Evolutionary conservation across 2,888 invertebrate species (phyloP).

Genomic region (Andrena trimmerana): DNA sequence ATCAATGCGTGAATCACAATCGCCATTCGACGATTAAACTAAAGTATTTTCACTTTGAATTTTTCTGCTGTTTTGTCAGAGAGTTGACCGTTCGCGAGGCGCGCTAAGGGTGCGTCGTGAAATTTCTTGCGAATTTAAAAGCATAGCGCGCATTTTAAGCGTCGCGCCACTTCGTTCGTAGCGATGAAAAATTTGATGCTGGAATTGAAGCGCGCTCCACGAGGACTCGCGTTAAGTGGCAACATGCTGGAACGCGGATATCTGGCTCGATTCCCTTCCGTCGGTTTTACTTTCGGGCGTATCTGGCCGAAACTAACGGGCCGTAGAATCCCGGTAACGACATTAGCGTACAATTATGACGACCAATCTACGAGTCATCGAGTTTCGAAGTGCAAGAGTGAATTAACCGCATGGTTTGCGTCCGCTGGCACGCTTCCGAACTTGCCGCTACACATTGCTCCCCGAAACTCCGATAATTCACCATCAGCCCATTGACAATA

Average conservation of each 20-base stretch:
- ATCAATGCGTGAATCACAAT: too few species aligned
- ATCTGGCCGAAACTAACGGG: constrained; percentile 43
- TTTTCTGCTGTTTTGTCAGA: too few species aligned
- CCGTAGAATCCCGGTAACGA: constrained; percentile 63
- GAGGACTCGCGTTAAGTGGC: background rate
- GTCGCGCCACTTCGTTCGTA: background rate
- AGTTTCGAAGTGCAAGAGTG: constrained; percentile 72
- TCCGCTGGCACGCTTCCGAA: constrained; percentile 61
- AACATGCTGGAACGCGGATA: background rate
- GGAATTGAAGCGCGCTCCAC: background rate
- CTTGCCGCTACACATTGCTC: constrained; percentile 48
- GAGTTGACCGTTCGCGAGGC: too few species aligned
- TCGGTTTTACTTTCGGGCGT: constrained; percentile 37
- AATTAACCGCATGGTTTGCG: constrained; percentile 70
- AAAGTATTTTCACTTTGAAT: background rate
- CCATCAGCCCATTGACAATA: constrained; percentile 58
- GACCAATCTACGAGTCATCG: constrained; percentile 66
- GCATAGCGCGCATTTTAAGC: too few species aligned
- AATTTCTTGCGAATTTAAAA: too few species aligned
- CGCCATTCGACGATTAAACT: background rate
- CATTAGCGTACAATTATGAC: constrained; percentile 70
- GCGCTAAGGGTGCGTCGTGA: too few species aligned
- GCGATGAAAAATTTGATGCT: background rate
- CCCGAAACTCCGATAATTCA: constrained; percentile 65
- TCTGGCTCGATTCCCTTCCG: constrained; percentile 18